Evolutionary conservation across 2,888 invertebrate species (phyloP).

Genomic region (Suillia variegata): DNA sequence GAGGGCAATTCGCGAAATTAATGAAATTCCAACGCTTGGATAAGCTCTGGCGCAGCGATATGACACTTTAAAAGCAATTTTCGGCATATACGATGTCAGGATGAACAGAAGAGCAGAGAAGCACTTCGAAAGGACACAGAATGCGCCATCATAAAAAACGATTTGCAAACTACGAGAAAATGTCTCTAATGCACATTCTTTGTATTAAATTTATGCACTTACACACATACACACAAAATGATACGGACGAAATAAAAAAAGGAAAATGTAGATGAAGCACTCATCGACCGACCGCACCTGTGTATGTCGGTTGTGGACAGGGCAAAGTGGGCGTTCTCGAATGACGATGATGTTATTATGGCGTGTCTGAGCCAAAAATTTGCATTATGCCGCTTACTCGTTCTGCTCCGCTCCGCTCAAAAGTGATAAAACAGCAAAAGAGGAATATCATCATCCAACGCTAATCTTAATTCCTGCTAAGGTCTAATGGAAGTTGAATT

Average conservation of each 20-base stretch:
- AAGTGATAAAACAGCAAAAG: neutral
- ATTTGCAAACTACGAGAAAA: neutral
- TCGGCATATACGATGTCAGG: neutral
- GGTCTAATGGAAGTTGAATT: neutral
- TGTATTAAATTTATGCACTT: neutral
- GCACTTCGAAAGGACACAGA: neutral
- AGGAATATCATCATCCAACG: neutral
- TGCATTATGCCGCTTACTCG: neutral
- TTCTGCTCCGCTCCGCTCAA: neutral
- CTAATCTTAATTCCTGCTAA: neutral
- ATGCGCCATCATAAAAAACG: neutral
- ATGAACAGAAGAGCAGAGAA: neutral
- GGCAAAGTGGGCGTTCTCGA: too few relatives aligned
- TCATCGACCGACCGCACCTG: neutral
- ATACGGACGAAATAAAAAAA: neutral
- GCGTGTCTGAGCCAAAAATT: neutral
- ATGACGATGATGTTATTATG: neutral
- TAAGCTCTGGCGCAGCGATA: neutral
- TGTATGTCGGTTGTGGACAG: neutral
- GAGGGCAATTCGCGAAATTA: too few relatives aligned
- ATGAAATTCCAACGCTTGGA: too few relatives aligned
- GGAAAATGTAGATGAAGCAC: neutral
- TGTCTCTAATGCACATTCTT: neutral
- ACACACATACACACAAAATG: too few relatives aligned
- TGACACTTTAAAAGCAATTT: neutral